phyloP scores from a whole-genome alignment of 2,797 vertebrate genomes.

The Tinamus major region DNA sequence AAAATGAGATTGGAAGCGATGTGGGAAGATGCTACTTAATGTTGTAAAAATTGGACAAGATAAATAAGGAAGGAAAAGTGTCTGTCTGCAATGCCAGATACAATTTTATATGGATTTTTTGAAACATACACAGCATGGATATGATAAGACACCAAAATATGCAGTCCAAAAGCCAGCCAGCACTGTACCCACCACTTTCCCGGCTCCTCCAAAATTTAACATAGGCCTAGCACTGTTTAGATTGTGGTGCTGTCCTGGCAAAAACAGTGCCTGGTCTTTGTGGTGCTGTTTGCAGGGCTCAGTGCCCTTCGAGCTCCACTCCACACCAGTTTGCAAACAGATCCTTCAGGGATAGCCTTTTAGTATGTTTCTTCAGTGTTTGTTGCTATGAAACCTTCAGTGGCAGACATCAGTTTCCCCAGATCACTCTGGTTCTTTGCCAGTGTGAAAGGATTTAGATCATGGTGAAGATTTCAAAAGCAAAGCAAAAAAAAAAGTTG shows the following conservation, averaged over 20 bases:
- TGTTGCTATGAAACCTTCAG: not conserved
- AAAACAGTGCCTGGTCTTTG: accelerated
- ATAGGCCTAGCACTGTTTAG: accelerated
- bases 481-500: not conserved
- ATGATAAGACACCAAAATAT: not conserved
- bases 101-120: not conserved
- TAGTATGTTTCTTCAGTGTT: not conserved
- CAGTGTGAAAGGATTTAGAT: not conserved
- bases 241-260: not conserved
- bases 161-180: not conserved
- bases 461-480: not conserved
- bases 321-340: not conserved
- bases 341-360: not conserved
- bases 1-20: constrained; percentile 19
- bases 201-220: not conserved
- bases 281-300: accelerated
- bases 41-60: constrained; percentile 7
- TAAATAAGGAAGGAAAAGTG: not conserved
- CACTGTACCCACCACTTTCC: not conserved
- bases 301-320: not conserved
- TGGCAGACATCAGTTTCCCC: not conserved
- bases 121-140: not conserved
- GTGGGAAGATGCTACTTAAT: not conserved
- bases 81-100: not conserved
- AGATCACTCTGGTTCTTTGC: not conserved